A percentile compares a stretch with the other conserved stretches of the same genome.
Conservation (phyloP, 2,113 vertebrate genomes). For the Leptocoma aspasia region DNA sequence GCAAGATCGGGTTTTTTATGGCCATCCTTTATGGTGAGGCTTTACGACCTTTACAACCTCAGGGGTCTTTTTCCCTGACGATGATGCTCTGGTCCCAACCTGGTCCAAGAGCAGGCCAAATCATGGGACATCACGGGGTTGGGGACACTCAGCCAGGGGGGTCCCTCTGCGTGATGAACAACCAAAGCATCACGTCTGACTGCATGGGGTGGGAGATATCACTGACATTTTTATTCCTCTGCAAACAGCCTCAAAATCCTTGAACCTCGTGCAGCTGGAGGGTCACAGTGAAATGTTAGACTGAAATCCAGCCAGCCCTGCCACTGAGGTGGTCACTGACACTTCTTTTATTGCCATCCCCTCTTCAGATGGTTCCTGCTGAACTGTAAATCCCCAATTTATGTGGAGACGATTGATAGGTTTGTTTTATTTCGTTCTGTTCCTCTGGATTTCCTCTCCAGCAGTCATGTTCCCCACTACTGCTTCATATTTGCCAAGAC, state of each 20-base stretch:
- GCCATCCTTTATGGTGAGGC: not conserved
- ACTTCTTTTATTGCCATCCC: not conserved
- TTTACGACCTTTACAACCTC: accelerated
- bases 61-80: not conserved
- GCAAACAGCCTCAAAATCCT: not conserved
- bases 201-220: not conserved
- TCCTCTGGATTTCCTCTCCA: constrained; percentile 32
- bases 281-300: not conserved
- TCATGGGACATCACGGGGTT: not conserved
- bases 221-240: not conserved
- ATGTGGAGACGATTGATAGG: not conserved
- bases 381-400: not conserved
- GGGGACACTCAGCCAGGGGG: not conserved
- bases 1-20: not conserved
- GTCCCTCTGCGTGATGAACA: not conserved
- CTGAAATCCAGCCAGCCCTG: not conserved
- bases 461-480: not conserved
- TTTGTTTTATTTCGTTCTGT: not conserved
- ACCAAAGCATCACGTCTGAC: not conserved
- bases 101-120: not conserved
- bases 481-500: not conserved
- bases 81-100: accelerated
- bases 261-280: not conserved
- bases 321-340: not conserved
- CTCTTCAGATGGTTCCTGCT: not conserved